These are phyloP conservation scores for Mesitornis unicolor DNA, from an alignment of 2,113 vertebrate species.

Conservation along the genomic window DNA sequence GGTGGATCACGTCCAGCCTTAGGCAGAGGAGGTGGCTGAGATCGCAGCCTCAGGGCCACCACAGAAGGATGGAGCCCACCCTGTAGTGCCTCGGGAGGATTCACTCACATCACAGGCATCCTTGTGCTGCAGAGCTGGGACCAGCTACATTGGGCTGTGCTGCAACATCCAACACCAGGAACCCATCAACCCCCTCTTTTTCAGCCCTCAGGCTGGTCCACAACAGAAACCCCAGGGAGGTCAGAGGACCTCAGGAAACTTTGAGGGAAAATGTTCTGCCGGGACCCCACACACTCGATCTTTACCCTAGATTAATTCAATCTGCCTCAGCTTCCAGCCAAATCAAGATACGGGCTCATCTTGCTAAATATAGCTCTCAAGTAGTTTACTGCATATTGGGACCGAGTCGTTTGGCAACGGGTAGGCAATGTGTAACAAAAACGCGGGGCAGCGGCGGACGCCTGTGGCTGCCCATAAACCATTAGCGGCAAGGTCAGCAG, in stretches of 20 bases:
- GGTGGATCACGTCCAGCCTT: not conserved
- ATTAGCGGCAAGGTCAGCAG: constrained; percentile 58
- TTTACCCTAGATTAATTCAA: constrained; percentile 48
- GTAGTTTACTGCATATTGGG: constrained; percentile 54
- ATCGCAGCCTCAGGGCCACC: not conserved
- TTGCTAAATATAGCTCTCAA: constrained; percentile 47
- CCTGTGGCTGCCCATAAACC: constrained; percentile 59
- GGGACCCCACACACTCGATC: not conserved
- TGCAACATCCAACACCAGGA: not conserved
- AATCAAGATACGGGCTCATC: constrained; percentile 59
- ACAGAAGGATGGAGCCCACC: not conserved
- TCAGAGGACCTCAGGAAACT: not conserved
- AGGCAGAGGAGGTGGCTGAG: not conserved
- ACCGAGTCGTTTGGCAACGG: constrained; percentile 10
- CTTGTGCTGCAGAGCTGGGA: not conserved
- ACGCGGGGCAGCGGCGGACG: not conserved
- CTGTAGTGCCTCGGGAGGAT: not conserved
- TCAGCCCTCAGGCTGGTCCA: not conserved
- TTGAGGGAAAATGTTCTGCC: not conserved
- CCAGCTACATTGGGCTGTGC: not conserved
- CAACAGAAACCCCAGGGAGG: not conserved
- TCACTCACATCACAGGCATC: accelerated
- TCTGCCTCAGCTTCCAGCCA: constrained; percentile 54
- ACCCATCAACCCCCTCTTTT: not conserved
- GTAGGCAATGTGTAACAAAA: not conserved